These are phyloP conservation scores for Eolophus roseicapilla DNA, from an alignment of 2,113 vertebrate species.

Conservation along the genomic window DNA sequence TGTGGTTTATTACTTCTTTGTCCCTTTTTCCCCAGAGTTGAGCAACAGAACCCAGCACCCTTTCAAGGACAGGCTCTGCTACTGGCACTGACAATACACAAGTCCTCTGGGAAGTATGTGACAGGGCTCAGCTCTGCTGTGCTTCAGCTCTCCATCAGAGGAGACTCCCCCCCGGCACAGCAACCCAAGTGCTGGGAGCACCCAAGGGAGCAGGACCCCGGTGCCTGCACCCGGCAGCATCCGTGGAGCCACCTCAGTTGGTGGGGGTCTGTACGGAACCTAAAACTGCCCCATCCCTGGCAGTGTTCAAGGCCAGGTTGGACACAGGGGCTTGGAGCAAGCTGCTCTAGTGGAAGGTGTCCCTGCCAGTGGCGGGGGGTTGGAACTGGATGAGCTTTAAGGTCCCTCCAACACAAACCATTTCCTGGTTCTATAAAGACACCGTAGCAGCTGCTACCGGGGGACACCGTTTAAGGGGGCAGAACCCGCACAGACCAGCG, in stretches of 20 bases:
- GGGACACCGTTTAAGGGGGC: too few relatives aligned
- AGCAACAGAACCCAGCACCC: neutral
- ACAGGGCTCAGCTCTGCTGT: neutral
- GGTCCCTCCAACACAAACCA: too few relatives aligned
- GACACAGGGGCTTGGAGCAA: neutral
- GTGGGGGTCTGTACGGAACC: neutral
- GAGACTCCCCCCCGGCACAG: neutral
- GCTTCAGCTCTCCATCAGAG: neutral
- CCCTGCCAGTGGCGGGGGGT: too few relatives aligned
- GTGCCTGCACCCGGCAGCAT: neutral
- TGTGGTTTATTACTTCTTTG: neutral
- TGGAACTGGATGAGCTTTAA: too few relatives aligned
- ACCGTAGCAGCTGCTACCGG: too few relatives aligned
- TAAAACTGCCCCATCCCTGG: neutral
- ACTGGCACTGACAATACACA: rapidly evolving
- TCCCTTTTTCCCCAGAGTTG: too few relatives aligned
- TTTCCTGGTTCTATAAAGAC: too few relatives aligned
- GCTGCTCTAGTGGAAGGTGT: neutral
- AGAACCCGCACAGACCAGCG: too few relatives aligned
- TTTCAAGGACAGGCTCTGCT: neutral
- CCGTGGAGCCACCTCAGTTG: neutral
- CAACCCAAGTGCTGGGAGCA: neutral
- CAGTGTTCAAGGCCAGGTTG: neutral
- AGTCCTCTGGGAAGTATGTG: rapidly evolving
- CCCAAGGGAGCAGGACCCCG: neutral